Evolutionary conservation across 2,888 invertebrate genomes (phyloP), one percentile per base, ranked within the genome.

Genomic region (Sisyra nigra): DNA sequence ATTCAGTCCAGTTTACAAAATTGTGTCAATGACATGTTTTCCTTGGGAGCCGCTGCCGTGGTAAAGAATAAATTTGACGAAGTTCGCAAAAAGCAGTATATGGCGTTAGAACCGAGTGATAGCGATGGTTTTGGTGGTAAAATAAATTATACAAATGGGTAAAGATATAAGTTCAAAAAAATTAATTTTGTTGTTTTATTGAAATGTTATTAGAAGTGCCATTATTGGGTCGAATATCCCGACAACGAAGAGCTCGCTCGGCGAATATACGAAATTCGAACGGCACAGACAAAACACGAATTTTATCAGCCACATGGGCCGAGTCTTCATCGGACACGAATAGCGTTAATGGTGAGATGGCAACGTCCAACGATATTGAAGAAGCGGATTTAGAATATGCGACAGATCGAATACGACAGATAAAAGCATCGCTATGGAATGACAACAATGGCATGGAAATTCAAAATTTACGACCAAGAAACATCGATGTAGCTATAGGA

Each of bases 181-280:
- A n/a, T n/a, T n/a, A n/a, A n/a, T n/a, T n/a, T n/a, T n/a, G n/a
- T n/a, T n/a, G n/a, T n/a, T n/a, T n/a, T n/a, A n/a, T n/a, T n/a
- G n/a, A n/a, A n/a, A n/a, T n/a, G n/a, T n/a, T n/a, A n/a, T n/a
- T 55, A 70, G 76, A 76, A 44, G 68, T 69, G 0, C 76, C 76
- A n/a, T 60, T 79, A 31, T 58, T 80, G 47, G 80, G 80, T 0
- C 72, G 76, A 43, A 67, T 79, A 1, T 76, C 79, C 0, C 64
- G 80, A 39, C 73, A 74, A 2, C 66, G 75, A 8, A 61, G 80
- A n/a, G 80, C 79, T 0, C 74, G 77, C 42, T 74, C 77, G 1
- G 79, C 79, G 1, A 69, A 68, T 2, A 50, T 56, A 24, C 50
- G 60, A 41, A 57, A 57, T 40, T 53, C 52, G 13, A 58, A 57